Conservation (phyloP, 2,113 vertebrate species). For the Camarhynchus parvulus region DNA sequence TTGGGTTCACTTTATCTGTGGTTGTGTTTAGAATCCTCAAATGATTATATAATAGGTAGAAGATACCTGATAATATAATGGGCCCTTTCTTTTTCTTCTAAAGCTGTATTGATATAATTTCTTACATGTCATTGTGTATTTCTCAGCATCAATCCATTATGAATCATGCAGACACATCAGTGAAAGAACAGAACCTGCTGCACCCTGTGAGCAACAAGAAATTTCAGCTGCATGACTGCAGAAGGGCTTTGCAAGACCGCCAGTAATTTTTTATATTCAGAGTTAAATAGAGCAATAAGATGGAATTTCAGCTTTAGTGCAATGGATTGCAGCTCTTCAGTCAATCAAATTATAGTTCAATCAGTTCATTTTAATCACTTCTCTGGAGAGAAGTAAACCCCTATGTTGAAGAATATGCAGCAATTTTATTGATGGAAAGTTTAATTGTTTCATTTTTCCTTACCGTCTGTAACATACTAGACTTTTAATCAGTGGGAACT, state of each 20-base stretch:
- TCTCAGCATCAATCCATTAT: neutral
- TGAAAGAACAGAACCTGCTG: neutral
- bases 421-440: conserved; percentile 84
- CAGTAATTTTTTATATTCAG: conserved; percentile 51
- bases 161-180: neutral
- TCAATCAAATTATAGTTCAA: conserved; percentile 83
- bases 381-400: conserved; percentile 80
- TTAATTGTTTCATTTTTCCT: conserved; percentile 87
- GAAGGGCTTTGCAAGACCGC: conserved; percentile 10
- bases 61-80: neutral
- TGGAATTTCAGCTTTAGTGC: conserved; percentile 65
- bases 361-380: conserved; percentile 84
- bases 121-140: neutral
- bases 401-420: conserved; percentile 77
- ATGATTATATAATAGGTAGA: neutral
- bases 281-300: conserved; percentile 71
- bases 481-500: conserved; percentile 85
- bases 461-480: conserved; percentile 76
- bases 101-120: neutral
- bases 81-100: neutral
- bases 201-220: neutral
- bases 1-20: neutral
- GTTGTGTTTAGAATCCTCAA: neutral
- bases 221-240: conserved; percentile 14
- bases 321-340: conserved; percentile 68